Percentiles rank a stretch among this genome's conserved stretches.
These are phyloP conservation scores for Cynopterus sphinx DNA, from an alignment of 2,797 vertebrate species.

Conservation along the genomic window DNA sequence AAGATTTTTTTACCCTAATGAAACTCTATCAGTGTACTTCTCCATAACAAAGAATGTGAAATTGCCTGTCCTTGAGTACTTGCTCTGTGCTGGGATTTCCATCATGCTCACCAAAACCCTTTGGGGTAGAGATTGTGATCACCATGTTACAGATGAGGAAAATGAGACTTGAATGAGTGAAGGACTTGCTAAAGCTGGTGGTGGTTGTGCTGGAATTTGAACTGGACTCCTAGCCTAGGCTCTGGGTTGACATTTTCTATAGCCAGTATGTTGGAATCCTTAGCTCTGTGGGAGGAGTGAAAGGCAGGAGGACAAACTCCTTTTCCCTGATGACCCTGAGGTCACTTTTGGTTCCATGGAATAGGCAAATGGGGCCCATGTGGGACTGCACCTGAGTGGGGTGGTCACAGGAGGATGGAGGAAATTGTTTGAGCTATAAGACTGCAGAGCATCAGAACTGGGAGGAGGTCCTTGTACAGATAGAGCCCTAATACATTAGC, in stretches of 20 bases:
- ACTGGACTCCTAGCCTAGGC: background rate
- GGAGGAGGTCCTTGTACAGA: background rate
- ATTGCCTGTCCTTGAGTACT: background rate
- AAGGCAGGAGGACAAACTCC: background rate
- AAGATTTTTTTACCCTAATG: constrained; percentile 74
- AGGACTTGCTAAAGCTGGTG: constrained; percentile 45
- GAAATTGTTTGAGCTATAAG: background rate
- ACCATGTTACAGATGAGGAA: background rate
- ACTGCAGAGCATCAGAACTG: background rate
- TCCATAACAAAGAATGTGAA: constrained; percentile 26
- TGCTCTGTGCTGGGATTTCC: constrained; percentile 14
- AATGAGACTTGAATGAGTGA: constrained; percentile 23
- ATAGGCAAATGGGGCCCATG: background rate
- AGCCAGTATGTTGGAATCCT: background rate
- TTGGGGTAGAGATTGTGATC: background rate
- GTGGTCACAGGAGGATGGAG: background rate
- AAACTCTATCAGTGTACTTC: constrained; percentile 37
- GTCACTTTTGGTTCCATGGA: background rate
- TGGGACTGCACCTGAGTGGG: background rate
- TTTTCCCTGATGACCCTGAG: background rate
- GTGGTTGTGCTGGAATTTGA: background rate
- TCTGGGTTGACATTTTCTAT: background rate
- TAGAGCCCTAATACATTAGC: background rate
- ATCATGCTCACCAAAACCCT: background rate
- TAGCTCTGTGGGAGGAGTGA: background rate